Conservation (phyloP, 2,797 vertebrate species). For the Myotis myotis region DNA sequence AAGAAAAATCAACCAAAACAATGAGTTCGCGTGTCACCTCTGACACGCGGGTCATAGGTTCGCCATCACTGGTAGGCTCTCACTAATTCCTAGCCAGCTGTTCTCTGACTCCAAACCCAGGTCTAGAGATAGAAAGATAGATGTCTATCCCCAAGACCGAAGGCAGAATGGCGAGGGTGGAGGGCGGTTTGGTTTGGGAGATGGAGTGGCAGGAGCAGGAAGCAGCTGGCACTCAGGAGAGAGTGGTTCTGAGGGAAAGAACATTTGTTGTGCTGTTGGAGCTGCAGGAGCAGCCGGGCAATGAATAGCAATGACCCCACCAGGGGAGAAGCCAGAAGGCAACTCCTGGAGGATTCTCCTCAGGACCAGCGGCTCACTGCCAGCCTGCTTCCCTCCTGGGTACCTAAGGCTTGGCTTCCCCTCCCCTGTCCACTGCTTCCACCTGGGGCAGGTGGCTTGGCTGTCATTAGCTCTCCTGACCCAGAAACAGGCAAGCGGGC, state of each 20-base stretch:
- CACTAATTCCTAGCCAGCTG: background rate
- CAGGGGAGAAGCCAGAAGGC: background rate
- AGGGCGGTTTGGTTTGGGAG: background rate
- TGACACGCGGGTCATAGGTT: too few species aligned
- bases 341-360: background rate
- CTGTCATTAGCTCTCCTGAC: background rate
- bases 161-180: too few species aligned
- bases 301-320: background rate
- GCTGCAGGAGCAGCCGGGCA: background rate
- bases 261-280: background rate
- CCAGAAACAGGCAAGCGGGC: background rate
- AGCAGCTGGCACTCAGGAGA: background rate
- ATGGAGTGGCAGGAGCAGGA: background rate
- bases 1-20: too few species aligned
- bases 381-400: background rate
- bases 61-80: too few species aligned
- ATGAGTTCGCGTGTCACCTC: too few species aligned
- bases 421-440: background rate
- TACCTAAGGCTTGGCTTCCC: background rate
- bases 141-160: background rate
- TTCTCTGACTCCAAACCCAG: background rate
- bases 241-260: background rate
- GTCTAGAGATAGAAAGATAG: background rate
- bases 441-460: background rate
- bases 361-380: background rate